Conservation (phyloP, 2,113 vertebrate species). For the Raja brachyura region DNA sequence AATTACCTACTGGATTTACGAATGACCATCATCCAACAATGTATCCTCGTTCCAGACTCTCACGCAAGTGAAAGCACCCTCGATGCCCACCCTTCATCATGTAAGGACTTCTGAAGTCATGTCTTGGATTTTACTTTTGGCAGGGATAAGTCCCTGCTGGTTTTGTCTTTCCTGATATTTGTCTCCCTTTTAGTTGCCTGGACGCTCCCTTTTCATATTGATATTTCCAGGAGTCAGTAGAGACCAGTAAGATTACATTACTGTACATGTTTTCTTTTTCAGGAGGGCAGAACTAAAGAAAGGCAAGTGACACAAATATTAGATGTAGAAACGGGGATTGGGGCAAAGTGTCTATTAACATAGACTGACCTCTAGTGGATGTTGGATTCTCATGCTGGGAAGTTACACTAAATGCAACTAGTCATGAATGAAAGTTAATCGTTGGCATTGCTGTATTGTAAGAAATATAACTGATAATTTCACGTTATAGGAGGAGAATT, state of each 20-base stretch:
- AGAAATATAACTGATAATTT: too few species aligned
- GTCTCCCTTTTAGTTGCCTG: background rate
- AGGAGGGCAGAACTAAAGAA: background rate
- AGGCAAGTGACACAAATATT: background rate
- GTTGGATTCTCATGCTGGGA: background rate
- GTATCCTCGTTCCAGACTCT: background rate
- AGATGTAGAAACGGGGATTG: too few species aligned
- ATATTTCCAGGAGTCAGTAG: background rate
- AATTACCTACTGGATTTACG: background rate
- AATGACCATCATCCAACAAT: background rate
- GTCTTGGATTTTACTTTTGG: background rate
- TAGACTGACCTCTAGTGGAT: conserved; percentile 27
- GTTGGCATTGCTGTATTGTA: too few species aligned
- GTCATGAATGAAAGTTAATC: too few species aligned
- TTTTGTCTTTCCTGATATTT: background rate
- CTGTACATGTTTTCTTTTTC: background rate
- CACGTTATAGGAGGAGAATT: too few species aligned
- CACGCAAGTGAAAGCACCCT: background rate
- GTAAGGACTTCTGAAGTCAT: background rate
- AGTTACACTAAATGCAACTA: background rate
- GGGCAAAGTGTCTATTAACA: background rate
- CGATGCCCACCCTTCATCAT: background rate
- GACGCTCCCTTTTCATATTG: too few species aligned
- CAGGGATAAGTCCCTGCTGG: background rate
- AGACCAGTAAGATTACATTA: background rate